A percentile compares a stretch with the other conserved stretches of the same genome.
Evolutionary conservation across 1,140 invertebrate species (phyloP).

Genomic region (Frieseomelitta varia): DNA sequence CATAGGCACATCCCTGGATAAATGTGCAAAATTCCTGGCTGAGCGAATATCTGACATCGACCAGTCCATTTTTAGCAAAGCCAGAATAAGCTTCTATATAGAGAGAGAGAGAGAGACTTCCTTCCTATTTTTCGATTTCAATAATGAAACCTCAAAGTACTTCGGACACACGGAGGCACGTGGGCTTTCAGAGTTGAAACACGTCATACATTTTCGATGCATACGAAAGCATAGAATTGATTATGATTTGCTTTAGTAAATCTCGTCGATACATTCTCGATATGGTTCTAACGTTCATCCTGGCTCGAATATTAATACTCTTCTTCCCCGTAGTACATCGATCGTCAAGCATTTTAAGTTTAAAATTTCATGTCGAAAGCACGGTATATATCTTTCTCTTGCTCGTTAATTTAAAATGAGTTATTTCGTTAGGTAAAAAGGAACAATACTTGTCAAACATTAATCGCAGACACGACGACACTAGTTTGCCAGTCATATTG

Average conservation of each 20-base stretch:
- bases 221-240: neutral
- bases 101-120: too few species aligned
- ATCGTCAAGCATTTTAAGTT: neutral
- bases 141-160: neutral
- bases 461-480: neutral
- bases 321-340: neutral
- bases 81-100: neutral
- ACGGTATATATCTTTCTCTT: too few species aligned
- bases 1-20: slow-evolving; percentile 69
- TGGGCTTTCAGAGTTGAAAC: neutral
- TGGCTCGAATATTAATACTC: slow-evolving; percentile 14
- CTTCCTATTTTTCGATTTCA: neutral
- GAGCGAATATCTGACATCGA: slow-evolving; percentile 62
- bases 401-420: neutral
- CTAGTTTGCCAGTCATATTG: neutral
- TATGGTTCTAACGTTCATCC: slow-evolving; percentile 9
- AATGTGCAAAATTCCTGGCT: slow-evolving; percentile 57
- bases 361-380: neutral
- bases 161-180: neutral
- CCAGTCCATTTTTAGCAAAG: slow-evolving; percentile 61
- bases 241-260: slow-evolving; percentile 21
- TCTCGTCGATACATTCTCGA: slow-evolving; percentile 31
- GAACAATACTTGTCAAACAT: neutral
- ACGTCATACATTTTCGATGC: neutral
- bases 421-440: neutral